A percentile compares a stretch with the other conserved stretches of the same genome.
Evolutionary conservation across 2,113 vertebrate species (phyloP).

Genomic region (Pseudopodoces humilis): DNA sequence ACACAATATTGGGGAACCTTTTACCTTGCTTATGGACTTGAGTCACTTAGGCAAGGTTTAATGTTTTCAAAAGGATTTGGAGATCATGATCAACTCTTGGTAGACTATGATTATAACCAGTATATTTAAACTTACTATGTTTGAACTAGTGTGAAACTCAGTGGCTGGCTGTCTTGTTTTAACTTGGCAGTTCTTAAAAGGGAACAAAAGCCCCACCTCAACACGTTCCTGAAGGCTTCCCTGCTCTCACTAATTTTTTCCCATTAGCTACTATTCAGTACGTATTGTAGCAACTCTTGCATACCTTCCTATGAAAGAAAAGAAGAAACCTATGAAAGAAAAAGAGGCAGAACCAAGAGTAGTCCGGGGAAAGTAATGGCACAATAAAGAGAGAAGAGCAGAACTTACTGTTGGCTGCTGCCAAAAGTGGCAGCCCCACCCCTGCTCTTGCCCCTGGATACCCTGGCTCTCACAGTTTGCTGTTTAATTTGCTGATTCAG

Average conservation of each 20-base stretch:
- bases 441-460: background rate
- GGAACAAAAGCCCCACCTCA: too few species aligned
- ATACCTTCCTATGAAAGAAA: fast-evolving
- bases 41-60: background rate
- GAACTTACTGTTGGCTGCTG: background rate
- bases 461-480: background rate
- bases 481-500: background rate
- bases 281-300: background rate
- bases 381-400: background rate
- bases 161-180: background rate
- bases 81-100: background rate
- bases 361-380: background rate
- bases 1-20: background rate
- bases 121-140: background rate
- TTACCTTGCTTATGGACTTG: background rate
- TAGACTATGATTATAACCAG: background rate
- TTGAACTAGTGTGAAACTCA: background rate
- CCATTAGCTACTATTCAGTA: background rate
- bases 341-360: background rate
- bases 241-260: background rate
- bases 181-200: background rate
- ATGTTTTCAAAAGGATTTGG: background rate
- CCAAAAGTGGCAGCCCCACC: background rate
- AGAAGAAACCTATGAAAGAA: background rate
- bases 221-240: background rate